Conservation (phyloP, 2,797 vertebrate species). For the Platyrinchus mystaceus region DNA sequence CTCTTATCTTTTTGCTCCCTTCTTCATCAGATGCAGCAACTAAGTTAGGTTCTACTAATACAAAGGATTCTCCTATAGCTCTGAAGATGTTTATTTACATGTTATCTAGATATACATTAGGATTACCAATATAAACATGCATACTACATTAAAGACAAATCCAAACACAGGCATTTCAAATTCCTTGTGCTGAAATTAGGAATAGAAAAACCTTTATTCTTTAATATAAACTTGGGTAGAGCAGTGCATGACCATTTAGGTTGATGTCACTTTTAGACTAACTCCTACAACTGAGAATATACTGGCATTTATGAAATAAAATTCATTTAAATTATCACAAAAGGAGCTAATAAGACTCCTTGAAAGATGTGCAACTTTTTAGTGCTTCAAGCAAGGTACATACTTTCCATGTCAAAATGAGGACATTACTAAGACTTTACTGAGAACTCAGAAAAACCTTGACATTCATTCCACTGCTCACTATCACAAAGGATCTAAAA, state of each 20-base stretch:
- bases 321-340: background rate
- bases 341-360: background rate
- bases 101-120: background rate
- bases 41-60: background rate
- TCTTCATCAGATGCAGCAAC: background rate
- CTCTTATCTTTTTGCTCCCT: background rate
- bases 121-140: background rate
- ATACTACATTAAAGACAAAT: background rate
- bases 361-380: background rate
- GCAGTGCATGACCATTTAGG: background rate
- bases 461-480: background rate
- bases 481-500: background rate
- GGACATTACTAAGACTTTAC: background rate
- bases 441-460: background rate
- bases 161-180: background rate
- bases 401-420: background rate
- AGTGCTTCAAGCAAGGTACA: background rate
- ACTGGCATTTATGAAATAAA: background rate
- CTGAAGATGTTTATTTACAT: background rate
- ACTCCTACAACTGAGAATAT: background rate
- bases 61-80: background rate
- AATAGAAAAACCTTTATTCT: background rate
- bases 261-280: background rate
- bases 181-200: background rate
- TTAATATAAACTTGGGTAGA: background rate